These are phyloP conservation scores for Protobothrops flavoviridis DNA, from an alignment of 2,113 vertebrate genomes.

Conservation along the genomic window DNA sequence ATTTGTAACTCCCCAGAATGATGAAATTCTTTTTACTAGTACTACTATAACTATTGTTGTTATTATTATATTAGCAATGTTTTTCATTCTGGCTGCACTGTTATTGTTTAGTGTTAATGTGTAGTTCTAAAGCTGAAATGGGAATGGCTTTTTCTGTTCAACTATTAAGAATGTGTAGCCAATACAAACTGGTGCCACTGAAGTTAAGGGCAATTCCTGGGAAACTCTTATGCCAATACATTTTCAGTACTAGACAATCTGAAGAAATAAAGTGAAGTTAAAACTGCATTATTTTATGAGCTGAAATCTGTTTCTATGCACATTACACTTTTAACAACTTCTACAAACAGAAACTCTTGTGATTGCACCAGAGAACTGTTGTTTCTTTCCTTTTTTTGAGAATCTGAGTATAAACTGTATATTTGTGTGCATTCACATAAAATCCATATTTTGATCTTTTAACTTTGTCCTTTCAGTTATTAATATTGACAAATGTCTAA, in stretches of 20 bases:
- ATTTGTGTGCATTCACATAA: conserved; percentile 62
- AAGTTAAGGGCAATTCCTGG: background rate
- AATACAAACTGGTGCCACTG: conserved; percentile 33
- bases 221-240: background rate
- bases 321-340: conserved; percentile 72
- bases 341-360: conserved; percentile 57
- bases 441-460: conserved; percentile 60
- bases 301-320: conserved; percentile 76
- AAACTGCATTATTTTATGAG: conserved; percentile 80
- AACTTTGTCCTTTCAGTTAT: conserved; percentile 58
- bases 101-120: conserved; percentile 53
- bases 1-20: conserved; percentile 56
- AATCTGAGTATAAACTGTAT: conserved; percentile 68
- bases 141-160: conserved; percentile 63
- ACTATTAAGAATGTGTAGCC: conserved; percentile 47
- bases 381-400: conserved; percentile 64
- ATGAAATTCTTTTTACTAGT: conserved; percentile 15
- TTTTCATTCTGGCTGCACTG: conserved; percentile 57
- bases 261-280: conserved; percentile 67
- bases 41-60: conserved; percentile 7
- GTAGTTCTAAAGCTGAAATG: conserved; percentile 57
- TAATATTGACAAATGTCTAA: conserved; percentile 53
- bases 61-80: conserved; percentile 36
- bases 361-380: conserved; percentile 64
- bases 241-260: conserved; percentile 53